Evolutionary conservation across 2,113 vertebrate genomes (phyloP).

Genomic region (Petrocephalus zakoni): DNA sequence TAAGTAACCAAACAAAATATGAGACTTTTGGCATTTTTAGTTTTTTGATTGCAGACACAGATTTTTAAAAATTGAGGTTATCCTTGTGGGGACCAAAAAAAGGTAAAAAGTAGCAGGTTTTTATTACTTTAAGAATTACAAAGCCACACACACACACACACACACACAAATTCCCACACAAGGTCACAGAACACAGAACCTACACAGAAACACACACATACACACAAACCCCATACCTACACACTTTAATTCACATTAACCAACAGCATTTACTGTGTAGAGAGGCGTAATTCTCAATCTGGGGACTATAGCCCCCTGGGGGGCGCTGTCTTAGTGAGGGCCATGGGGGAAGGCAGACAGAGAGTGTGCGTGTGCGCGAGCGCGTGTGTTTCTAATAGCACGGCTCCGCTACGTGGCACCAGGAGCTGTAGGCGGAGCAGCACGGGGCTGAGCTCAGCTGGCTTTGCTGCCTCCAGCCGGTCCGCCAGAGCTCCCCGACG

Average conservation of each 20-base stretch:
- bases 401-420: constrained; percentile 56
- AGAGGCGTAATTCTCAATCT: not conserved
- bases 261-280: not conserved
- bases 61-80: no score
- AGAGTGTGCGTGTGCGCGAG: not conserved
- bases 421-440: constrained; percentile 41
- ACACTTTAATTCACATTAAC: not conserved
- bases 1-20: no score
- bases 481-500: constrained; percentile 67
- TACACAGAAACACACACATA: not conserved
- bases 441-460: constrained; percentile 40
- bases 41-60: no score
- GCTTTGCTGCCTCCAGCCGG: constrained; percentile 31
- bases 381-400: constrained; percentile 31
- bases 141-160: not conserved
- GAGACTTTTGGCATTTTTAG: no score
- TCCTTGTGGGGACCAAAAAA: no score
- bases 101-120: no score
- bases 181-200: no score
- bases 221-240: not conserved
- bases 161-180: not conserved
- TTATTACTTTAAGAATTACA: no score
- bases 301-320: not conserved
- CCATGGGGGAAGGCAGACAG: constrained; percentile 14
- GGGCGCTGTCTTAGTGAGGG: not conserved